A percentile compares a stretch with the other conserved stretches of the same genome.
Conservation (phyloP, 1,140 invertebrate species). For the Hypsibius dujardini region DNA sequence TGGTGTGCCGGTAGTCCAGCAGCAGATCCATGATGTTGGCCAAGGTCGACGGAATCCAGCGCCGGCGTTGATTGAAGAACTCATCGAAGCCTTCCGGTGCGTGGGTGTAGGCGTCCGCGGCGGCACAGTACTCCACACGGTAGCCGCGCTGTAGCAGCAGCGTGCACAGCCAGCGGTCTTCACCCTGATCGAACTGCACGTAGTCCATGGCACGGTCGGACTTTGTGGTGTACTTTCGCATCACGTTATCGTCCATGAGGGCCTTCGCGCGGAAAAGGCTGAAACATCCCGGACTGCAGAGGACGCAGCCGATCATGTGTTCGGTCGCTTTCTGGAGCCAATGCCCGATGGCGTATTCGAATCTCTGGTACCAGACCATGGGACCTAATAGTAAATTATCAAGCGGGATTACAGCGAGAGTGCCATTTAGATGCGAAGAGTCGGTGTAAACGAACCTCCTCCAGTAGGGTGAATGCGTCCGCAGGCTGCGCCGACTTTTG, state of each 20-base stretch:
- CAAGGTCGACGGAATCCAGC: constrained; percentile 48
- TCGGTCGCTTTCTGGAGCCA: constrained; percentile 50
- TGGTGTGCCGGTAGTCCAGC: constrained; percentile 36
- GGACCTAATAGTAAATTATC: constrained; percentile 29
- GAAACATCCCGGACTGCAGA: constrained; percentile 46
- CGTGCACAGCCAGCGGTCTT: constrained; percentile 48
- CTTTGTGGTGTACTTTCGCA: constrained; percentile 40
- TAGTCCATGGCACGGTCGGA: constrained; percentile 41
- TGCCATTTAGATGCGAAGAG: too few species aligned
- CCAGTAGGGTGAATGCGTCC: constrained; percentile 41
- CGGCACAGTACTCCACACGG: constrained; percentile 47
- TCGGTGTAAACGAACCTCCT: constrained; percentile 26
- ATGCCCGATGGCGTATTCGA: constrained; percentile 48
- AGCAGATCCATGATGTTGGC: constrained; percentile 48
- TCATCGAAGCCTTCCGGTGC: constrained; percentile 44
- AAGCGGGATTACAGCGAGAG: background rate
- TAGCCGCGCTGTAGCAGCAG: constrained; percentile 45
- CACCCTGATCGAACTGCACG: constrained; percentile 47
- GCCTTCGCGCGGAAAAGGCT: constrained; percentile 41
- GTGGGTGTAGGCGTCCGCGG: constrained; percentile 46
- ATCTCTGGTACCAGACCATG: constrained; percentile 48
- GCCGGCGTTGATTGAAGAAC: constrained; percentile 45
- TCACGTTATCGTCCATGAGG: constrained; percentile 45
- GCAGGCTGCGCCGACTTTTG: constrained; percentile 39
- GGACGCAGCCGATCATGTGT: constrained; percentile 47